Percentiles rank a stretch among this genome's conserved stretches.
phyloP scores from a whole-genome alignment of 1,140 invertebrate genomes.

The Diorhabda carinulata region DNA sequence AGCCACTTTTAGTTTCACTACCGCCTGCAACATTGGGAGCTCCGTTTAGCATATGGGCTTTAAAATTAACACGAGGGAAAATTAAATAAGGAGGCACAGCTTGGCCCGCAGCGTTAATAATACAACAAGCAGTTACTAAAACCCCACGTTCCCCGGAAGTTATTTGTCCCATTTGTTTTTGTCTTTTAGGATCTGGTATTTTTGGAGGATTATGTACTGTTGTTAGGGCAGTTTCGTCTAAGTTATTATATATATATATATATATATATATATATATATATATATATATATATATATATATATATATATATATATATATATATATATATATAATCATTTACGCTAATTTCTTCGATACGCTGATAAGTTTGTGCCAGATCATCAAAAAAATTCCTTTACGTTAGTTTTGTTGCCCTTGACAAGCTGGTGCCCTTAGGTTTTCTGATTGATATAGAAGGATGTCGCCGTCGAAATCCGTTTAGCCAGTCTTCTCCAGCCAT shows the following conservation, averaged over 20 bases:
- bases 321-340: slow-evolving; percentile 27
- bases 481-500: background rate
- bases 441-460: background rate
- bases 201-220: slow-evolving; percentile 19
- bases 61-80: slow-evolving; percentile 1
- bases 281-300: no score
- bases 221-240: slow-evolving; percentile 24
- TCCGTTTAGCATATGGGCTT: background rate
- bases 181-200: slow-evolving; percentile 30
- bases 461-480: background rate
- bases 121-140: slow-evolving; percentile 34
- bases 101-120: slow-evolving; percentile 43
- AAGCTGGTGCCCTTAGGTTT: slow-evolving; percentile 13
- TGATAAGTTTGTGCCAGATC: slow-evolving; percentile 10
- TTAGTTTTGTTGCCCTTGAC: background rate
- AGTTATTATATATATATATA: background rate
- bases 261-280: no score
- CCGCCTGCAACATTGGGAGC: background rate
- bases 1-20: background rate
- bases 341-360: slow-evolving; percentile 18
- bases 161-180: slow-evolving; percentile 42
- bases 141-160: slow-evolving; percentile 41
- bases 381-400: slow-evolving; percentile 18
- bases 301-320: no score
- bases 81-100: slow-evolving; percentile 35